Evolutionary conservation across 1,140 invertebrate genomes (phyloP).

Genomic region (Vanessa tameamea): DNA sequence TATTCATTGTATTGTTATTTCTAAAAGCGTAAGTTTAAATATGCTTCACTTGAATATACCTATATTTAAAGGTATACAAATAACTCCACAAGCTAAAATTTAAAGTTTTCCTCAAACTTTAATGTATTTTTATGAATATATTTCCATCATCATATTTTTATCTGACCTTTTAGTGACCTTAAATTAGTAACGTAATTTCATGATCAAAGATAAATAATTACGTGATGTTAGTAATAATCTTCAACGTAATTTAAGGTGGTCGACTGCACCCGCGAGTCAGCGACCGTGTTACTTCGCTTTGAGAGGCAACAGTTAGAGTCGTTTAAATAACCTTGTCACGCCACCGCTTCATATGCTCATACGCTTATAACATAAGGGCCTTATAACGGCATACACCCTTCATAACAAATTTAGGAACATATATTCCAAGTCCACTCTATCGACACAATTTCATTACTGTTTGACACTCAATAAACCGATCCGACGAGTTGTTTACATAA

Average conservation of each 20-base stretch:
- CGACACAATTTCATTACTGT: slow-evolving; percentile 41
- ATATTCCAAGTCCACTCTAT: slow-evolving; percentile 41
- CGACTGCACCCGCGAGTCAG: slow-evolving; percentile 25
- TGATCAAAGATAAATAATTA: slow-evolving; percentile 33
- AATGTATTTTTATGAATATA: too few species aligned
- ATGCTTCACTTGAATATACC: too few species aligned
- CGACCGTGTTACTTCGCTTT: slow-evolving; percentile 53
- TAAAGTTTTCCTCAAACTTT: too few species aligned
- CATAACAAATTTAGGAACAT: slow-evolving; percentile 17
- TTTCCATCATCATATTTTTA: too few species aligned
- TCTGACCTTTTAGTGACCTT: not conserved
- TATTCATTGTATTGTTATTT: not conserved
- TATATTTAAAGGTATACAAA: not conserved
- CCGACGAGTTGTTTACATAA: slow-evolving; percentile 53
- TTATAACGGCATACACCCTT: slow-evolving; percentile 33
- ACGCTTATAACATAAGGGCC: slow-evolving; percentile 24
- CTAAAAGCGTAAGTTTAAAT: too few species aligned
- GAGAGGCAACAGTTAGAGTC: slow-evolving; percentile 58
- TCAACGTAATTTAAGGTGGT: slow-evolving; percentile 29
- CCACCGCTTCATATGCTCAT: slow-evolving; percentile 36
- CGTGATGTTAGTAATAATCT: slow-evolving; percentile 30
- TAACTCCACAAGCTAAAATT: not conserved
- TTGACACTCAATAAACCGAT: slow-evolving; percentile 44
- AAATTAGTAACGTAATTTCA: slow-evolving; percentile 6
- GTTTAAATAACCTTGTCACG: slow-evolving; percentile 69